Base-by-base conservation (phyloP, 23 tunicate genomes). In the Trididemnum nubilum region DNA sequence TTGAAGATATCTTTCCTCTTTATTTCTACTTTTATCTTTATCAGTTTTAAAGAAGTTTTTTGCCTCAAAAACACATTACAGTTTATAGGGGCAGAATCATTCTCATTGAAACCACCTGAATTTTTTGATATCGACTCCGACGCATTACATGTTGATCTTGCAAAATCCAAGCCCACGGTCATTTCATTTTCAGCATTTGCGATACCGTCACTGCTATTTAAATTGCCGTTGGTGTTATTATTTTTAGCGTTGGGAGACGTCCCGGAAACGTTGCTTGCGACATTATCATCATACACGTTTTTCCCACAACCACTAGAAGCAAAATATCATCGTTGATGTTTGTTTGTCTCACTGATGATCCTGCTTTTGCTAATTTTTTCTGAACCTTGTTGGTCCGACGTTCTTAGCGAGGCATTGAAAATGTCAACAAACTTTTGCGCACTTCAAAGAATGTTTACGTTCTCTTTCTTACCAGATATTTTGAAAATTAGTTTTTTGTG, bases 81-180 rank as follows among this genome's bases (percentile, higher is more conserved):
- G 57, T 49, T 49, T n/a, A n/a, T 49, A 49, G 57, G 18, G 18
- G 12, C 57, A 49, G 18, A 49, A 49, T 49, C 57, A 49, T 49
- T 49, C 57, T 9, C 57, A 49, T 49, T 49, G 18, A 18, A 49
- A 49, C 57, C 57, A 49, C 57, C 18, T 49, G 57, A 9, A 49
- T 9, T 49, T 49, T 12, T 49, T 9, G 57, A 49, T 49, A 49
- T 49, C 57, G 57, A 49, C 57, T 9, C 57, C 57, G 57, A 49
- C 57, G 57, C 57, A 49, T 49, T 18, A 49, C 57, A 49, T 49
- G 57, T 49, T 49, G 57, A 49, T 49, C 57, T 49, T 49, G 57
- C 57, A 12, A 49, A 49, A 49, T 49, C 57, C 57, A 49, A 49
- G 57, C 57, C 57, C n/a, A n/a, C n/a, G n/a, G n/a, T n/a, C 57